Base-by-base conservation (phyloP, 2,797 vertebrate genomes). In the Lacerta agilis region DNA sequence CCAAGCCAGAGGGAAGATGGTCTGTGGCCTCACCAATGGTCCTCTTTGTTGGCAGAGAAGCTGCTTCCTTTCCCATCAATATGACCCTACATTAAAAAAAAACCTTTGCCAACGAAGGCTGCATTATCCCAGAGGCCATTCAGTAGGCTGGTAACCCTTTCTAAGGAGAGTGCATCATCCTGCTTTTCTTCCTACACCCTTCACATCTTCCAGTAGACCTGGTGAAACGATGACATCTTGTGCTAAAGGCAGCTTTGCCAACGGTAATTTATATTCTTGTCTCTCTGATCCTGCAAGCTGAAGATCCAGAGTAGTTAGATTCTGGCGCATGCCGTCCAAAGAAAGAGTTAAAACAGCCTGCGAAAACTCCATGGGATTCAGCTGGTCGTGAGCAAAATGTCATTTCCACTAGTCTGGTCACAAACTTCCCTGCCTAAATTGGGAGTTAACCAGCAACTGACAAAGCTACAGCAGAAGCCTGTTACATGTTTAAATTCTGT, bases 81-180 rank as follows among this genome's bases (percentile, higher is more conserved):
- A 61, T 23, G 6, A 23, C 72, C 61, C 17, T 20, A 15, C 55
- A 38, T 25, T 18, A 55, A 25, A 38, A 33, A 67, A 25, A n/a
- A 0, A 17, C 1, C 20, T 27, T 25, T 18, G 15, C 64, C 29
- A 45, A 3, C 20, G 6, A 58, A 5, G n/a, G 7, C 49, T 29
- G 25, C 41, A 29, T 27, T 76, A 58, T 17, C 81, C 81, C 27
- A 41, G 38, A n/a, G 77, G 41, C 3, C 36, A n/a, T 29, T 4
- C n/a, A 45, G 36, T 29, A 0, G 3, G 45, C 38, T n/a, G 55
- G 1, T 64, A 1, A 3, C 36, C 15, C 27, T 43, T 64, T 25
- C 18, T 27, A 82, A 58, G 41, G 41, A 36, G n/a, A 3, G 5
- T 83, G 49, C 80, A 72, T 90, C 80, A 72, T 90, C 61, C 67